Percentiles rank a stretch among this genome's conserved stretches.
These are phyloP conservation scores for Rhombomys opimus DNA, from an alignment of 2,113 vertebrate species.

Conservation along the genomic window DNA sequence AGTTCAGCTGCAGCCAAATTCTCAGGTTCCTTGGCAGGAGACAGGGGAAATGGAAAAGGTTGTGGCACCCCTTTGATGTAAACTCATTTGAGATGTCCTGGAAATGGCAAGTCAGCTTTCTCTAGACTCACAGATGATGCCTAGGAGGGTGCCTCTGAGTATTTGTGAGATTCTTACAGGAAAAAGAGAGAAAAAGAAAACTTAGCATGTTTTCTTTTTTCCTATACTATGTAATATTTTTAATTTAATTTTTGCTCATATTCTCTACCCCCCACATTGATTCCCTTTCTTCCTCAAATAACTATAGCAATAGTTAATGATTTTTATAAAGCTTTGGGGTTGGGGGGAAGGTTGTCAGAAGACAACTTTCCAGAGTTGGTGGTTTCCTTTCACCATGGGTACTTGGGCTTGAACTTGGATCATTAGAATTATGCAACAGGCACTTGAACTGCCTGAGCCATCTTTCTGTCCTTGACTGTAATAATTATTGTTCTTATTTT, in stretches of 20 bases:
- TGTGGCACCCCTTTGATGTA: neutral
- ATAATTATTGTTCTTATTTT: constrained; percentile 8
- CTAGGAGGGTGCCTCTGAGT: neutral
- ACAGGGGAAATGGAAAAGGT: neutral
- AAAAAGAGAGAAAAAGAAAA: neutral
- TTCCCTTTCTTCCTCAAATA: neutral
- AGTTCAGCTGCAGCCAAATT: neutral
- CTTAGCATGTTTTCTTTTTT: neutral
- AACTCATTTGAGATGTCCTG: neutral
- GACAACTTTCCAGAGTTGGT: neutral
- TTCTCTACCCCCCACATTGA: neutral
- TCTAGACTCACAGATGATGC: neutral
- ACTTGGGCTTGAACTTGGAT: neutral
- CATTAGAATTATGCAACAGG: neutral
- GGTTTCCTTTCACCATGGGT: neutral
- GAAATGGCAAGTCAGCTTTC: neutral
- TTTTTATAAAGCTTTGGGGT: neutral
- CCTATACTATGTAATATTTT: neutral
- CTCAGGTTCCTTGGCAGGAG: neutral
- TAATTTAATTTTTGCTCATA: neutral
- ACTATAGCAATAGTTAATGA: neutral
- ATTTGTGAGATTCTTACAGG: neutral
- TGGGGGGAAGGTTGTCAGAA: no score
- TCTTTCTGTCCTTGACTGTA: constrained; percentile 25
- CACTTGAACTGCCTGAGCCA: neutral